Evolutionary conservation across 2,797 vertebrate genomes (phyloP).

Genomic region (Tapera naevia): DNA sequence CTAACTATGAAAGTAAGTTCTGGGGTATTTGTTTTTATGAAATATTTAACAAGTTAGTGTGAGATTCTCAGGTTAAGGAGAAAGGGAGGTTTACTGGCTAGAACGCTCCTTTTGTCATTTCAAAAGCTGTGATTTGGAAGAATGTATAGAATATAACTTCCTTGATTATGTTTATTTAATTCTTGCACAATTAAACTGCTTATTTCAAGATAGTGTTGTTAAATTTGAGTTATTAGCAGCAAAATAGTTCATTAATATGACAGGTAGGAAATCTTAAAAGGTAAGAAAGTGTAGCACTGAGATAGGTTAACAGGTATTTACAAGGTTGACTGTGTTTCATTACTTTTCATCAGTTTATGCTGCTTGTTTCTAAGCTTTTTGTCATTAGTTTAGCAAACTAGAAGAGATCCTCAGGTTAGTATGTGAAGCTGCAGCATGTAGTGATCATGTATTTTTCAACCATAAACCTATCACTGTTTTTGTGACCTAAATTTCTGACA

Average conservation of each 20-base stretch:
- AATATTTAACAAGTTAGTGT: background rate
- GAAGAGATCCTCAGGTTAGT: background rate
- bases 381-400: background rate
- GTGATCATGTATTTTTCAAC: background rate
- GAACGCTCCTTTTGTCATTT: background rate
- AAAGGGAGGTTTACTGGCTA: background rate
- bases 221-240: background rate
- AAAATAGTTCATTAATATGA: background rate
- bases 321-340: background rate
- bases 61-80: background rate
- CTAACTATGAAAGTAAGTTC: background rate
- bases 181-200: background rate
- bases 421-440: background rate
- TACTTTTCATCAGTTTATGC: background rate
- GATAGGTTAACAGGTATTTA: background rate
- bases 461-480: background rate
- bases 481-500: background rate
- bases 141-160: background rate
- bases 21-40: background rate
- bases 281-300: background rate
- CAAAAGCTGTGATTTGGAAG: background rate
- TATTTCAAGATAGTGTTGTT: background rate
- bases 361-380: background rate
- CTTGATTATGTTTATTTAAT: background rate
- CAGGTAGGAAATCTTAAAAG: background rate